These are phyloP conservation scores for Pangasius larnaudii DNA, from an alignment of 2,797 vertebrate genomes.

Conservation along the genomic window DNA sequence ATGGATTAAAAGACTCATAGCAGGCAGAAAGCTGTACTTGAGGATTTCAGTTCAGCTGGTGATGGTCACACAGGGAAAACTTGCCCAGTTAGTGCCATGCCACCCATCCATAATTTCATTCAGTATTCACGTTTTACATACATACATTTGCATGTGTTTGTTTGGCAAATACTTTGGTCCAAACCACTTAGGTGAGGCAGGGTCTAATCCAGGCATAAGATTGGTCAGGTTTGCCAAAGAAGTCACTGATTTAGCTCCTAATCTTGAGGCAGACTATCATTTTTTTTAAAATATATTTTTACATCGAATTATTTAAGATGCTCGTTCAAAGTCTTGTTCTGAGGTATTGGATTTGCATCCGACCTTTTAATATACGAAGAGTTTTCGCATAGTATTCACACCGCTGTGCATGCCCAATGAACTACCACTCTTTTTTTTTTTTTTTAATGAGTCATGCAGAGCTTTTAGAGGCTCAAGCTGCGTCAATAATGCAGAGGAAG, in stretches of 20 bases:
- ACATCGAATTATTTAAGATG: not conserved
- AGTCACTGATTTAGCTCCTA: not conserved
- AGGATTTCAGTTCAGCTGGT: not conserved
- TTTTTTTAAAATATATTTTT: not conserved
- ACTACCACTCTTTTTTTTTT: too few species aligned
- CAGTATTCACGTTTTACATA: not conserved
- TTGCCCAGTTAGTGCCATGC: not conserved
- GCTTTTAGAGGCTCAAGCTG: not conserved
- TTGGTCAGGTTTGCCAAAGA: not conserved
- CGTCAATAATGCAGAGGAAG: not conserved
- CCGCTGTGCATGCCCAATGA: not conserved
- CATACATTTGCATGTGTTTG: constrained; percentile 1
- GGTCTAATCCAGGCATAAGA: not conserved
- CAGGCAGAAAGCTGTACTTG: not conserved
- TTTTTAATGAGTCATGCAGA: not conserved
- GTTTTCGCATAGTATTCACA: not conserved
- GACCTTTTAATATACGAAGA: not conserved
- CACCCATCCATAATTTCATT: not conserved
- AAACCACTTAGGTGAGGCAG: not conserved
- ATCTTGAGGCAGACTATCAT: too few species aligned
- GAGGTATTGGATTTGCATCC: not conserved
- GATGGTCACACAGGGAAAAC: not conserved
- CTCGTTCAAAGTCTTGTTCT: not conserved
- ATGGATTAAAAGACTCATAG: too few species aligned
- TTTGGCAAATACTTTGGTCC: not conserved